phyloP scores from a whole-genome alignment of 2,888 invertebrate genomes.

The Minunthozetes semirufus region DNA sequence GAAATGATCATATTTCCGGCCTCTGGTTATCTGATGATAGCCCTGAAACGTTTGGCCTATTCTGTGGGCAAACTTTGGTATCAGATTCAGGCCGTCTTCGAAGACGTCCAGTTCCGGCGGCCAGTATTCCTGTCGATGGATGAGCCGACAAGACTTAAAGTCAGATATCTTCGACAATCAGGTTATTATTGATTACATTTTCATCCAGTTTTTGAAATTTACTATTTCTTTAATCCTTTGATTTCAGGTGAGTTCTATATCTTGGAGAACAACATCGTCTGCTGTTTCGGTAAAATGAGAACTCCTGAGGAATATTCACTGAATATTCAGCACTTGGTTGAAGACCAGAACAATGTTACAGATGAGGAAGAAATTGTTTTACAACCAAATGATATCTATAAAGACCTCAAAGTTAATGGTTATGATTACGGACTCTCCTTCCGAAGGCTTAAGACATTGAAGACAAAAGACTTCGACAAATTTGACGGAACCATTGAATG shows the following conservation, averaged over 20 bases:
- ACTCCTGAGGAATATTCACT: constrained; percentile 44
- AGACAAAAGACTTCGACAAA: constrained; percentile 56
- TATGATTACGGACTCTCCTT: constrained; percentile 77
- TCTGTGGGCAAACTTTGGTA: neutral
- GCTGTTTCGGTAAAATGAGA: constrained; percentile 47
- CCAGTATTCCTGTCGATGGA: neutral
- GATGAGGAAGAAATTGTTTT: neutral
- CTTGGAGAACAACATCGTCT: constrained; percentile 41
- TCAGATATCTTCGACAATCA: constrained; percentile 45
- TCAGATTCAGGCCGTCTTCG: constrained; percentile 22
- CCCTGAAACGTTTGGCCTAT: constrained; percentile 67
- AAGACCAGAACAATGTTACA: neutral
- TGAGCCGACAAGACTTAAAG: constrained; percentile 18
- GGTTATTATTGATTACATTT: neutral
- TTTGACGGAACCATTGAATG: constrained; percentile 27
- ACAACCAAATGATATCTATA: constrained; percentile 63
- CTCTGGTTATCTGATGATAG: constrained; percentile 56
- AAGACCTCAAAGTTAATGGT: constrained; percentile 73
- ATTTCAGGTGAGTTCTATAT: constrained; percentile 17
- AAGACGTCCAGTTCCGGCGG: constrained; percentile 25
- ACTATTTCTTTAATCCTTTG: neutral
- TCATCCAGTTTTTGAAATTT: too few relatives aligned
- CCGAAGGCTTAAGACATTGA: constrained; percentile 64
- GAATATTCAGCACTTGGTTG: neutral
- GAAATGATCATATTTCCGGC: constrained; percentile 54